Percentiles rank a stretch among this genome's conserved stretches.
These are phyloP conservation scores for Cygnus buccinator DNA, from an alignment of 2,113 vertebrate species.

Conservation along the genomic window DNA sequence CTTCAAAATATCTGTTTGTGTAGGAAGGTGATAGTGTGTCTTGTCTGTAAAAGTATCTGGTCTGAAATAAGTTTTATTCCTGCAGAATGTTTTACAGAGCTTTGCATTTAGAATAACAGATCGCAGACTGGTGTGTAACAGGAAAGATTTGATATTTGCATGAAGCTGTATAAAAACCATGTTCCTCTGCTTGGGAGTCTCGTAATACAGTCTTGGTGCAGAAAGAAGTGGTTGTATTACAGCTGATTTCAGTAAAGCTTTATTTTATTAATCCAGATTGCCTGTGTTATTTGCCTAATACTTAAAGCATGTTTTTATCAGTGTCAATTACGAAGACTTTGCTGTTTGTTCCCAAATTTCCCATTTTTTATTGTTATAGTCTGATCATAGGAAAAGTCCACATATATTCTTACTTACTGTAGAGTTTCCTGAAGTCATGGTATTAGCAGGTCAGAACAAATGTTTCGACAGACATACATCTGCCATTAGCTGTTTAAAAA, in stretches of 20 bases:
- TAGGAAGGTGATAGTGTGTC: not conserved
- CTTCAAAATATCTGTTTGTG: not conserved
- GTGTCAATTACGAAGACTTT: not conserved
- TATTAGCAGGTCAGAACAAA: not conserved
- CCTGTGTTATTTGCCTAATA: not conserved
- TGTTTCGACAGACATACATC: not conserved
- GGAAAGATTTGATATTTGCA: not conserved
- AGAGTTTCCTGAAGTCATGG: not conserved
- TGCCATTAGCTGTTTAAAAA: not conserved
- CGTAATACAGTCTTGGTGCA: not conserved
- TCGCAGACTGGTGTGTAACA: not conserved
- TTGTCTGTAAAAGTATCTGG: not conserved
- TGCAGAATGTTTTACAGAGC: not conserved
- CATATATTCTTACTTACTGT: not conserved
- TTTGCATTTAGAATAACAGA: not conserved
- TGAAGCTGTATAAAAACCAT: not conserved
- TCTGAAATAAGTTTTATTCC: not conserved
- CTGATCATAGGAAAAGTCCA: not conserved
- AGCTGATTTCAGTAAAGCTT: not conserved
- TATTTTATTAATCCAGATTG: not conserved
- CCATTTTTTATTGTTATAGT: not conserved
- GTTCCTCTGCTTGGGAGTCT: not conserved
- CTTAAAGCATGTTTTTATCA: not conserved
- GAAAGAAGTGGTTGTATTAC: not conserved
- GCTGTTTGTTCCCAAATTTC: not conserved